Evolutionary conservation across 1,140 invertebrate species (phyloP), one percentile per base, ranked within the genome.

Genomic region (Eriocheir sinensis): DNA sequence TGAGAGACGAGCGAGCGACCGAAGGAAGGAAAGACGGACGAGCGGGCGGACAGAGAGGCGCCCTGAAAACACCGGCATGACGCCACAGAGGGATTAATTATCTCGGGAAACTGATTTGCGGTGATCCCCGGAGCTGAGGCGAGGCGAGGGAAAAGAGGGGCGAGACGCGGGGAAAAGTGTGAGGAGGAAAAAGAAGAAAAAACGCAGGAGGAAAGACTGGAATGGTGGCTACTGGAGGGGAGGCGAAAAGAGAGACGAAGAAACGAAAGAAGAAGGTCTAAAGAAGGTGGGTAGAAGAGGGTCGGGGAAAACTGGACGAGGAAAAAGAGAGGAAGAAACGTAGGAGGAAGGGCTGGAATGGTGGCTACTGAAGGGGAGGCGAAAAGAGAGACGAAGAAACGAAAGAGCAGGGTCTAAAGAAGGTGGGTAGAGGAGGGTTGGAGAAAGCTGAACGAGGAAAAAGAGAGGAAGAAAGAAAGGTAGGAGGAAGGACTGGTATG

Each of bases 61-160:
- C 60, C 27, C 60, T 72, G 60, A 72, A 72, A 72, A 72, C 60
- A 72, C 60, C 60, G 60, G 27, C 60, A 72, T 72, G 60, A 72
- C 60, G 60, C 60, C 60, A 72, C 60, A 72, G 60, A 72, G 60
- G n/a, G 60, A 72, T 72, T 72, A 72, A 72, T 72, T 72, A 72
- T 72, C 60, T n/a, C 60, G 60, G 60, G 60, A 72, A 72, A 72
- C 60, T 72, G 60, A 72, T 72, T 72, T 72, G 60, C 60, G 60
- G 60, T 72, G 60, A 72, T 72, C 60, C 60, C 60, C n/a, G 12
- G 60, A 72, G 60, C 60, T 72, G 60, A 72, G 60, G 8, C 21
- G 60, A 72, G 60, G 60, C 60, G 60, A 72, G 60, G 60, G 60
- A 72, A 72, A 72, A 72, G 60, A 72, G 60, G 53, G 60, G 27